Conservation (phyloP, 2,888 invertebrate species). For the Uropetala carovei region DNA sequence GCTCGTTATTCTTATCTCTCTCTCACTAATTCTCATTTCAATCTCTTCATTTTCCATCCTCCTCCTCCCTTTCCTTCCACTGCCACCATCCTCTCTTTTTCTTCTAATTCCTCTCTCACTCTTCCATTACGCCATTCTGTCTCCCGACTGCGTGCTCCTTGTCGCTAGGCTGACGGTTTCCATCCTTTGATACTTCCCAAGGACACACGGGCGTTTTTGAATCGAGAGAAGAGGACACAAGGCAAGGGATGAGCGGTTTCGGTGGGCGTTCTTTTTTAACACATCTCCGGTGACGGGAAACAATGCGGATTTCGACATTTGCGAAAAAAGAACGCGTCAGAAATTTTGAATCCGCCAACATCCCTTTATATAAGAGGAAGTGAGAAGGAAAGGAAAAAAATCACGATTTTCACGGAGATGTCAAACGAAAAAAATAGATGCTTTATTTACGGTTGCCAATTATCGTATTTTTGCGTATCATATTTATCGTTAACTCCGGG, state of each 20-base stretch:
- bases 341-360: neutral
- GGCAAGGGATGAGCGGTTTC: neutral
- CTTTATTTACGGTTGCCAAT: too few relatives aligned
- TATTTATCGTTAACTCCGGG: too few relatives aligned
- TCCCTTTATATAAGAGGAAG: neutral
- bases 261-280: neutral
- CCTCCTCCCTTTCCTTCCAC: neutral
- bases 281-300: neutral
- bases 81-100: neutral
- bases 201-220: neutral
- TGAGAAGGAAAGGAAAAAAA: neutral
- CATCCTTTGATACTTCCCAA: neutral
- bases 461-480: too few relatives aligned
- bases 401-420: too few relatives aligned
- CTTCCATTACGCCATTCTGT: neutral
- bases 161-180: slow-evolving; percentile 5
- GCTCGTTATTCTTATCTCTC: too few relatives aligned
- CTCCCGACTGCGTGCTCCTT: neutral
- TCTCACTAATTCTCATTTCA: neutral
- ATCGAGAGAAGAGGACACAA: neutral
- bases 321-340: neutral
- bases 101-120: neutral
- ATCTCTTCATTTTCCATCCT: neutral
- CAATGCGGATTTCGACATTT: neutral
- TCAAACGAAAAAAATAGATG: too few relatives aligned